Base-by-base conservation (phyloP, 2,888 invertebrate species). In the Apomyelois bistriatella region DNA sequence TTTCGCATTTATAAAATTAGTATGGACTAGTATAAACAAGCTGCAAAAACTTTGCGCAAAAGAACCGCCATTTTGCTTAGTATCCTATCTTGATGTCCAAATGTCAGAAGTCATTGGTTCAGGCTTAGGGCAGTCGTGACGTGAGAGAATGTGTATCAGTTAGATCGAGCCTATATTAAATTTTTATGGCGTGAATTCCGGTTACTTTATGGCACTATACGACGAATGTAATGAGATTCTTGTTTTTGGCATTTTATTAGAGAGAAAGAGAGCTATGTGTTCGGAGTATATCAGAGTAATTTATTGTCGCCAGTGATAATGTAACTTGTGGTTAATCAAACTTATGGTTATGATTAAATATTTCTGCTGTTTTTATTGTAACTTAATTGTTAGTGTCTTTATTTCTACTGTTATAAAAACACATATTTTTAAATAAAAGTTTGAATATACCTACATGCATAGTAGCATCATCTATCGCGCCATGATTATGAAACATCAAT, bases 51-150 rank as follows among this genome's bases (percentile, higher is more conserved):
- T n/a, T n/a, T n/a, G n/a, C n/a, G n/a, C n/a, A n/a, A 32, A 12
- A 13, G 16, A 13, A 32, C 32, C 32, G 16, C 46, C 46, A 46
- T 35, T 46, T 35, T 32, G 10, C 32, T 15, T 10, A 6, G 10
- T 6, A 10, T 32, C 32, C 32, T 32, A 46, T 46, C 46, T 46
- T 46, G 15, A 40, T 40, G 46, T 15, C 16, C 16, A 35, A 46
- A 46, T 46, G 46, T 46, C 46, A 46, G 32, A 15, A 32, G 46
- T 46, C 46, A 46, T 9, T 32, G 15, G 46, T 35, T 46, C 46
- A 46, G 3, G 12, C 32, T 12, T 46, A 46, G 46, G 46, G 32
- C 46, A 32, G 46, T 46, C 46, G 46, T 22, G 22, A 22, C 22
- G 22, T 46, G 46, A 46, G 32, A 46, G 32, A 46, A 46, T 46